Evolutionary conservation across 2,797 vertebrate species (phyloP).

Genomic region (Craterocephalus amniculus): DNA sequence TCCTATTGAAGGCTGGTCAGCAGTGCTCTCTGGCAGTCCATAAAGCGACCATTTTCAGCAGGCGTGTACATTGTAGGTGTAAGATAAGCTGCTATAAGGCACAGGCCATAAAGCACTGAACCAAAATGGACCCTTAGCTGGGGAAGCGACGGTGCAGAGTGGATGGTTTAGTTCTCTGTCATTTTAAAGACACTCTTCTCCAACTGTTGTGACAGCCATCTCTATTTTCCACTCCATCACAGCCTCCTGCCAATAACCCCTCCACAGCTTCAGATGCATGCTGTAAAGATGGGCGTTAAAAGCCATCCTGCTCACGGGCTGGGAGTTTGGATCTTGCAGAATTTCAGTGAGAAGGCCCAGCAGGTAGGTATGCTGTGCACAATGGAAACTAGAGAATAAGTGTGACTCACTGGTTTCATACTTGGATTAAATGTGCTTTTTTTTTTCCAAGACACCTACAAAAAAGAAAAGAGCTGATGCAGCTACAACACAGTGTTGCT

Average conservation of each 20-base stretch:
- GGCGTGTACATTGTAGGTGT: conserved; percentile 11
- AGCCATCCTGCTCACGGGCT: conserved; percentile 29
- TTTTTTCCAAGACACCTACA: background rate
- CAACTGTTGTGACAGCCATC: conserved; percentile 59
- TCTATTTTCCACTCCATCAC: conserved; percentile 56
- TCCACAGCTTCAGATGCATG: conserved; percentile 15
- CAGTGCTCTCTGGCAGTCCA: background rate
- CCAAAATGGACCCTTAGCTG: conserved; percentile 49
- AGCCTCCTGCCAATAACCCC: conserved; percentile 50
- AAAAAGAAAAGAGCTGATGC: background rate
- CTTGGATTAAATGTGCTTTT: background rate
- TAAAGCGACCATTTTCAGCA: conserved; percentile 53
- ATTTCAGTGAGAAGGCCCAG: conserved; percentile 24
- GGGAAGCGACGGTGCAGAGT: background rate
- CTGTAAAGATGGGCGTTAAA: conserved; percentile 41
- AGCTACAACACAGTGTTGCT: background rate
- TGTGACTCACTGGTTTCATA: background rate
- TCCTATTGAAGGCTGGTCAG: background rate
- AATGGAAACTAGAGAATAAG: background rate
- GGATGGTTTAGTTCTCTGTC: conserved; percentile 38
- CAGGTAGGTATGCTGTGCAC: background rate
- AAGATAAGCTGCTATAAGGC: conserved; percentile 44
- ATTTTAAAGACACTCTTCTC: conserved; percentile 40
- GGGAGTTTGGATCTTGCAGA: conserved; percentile 31
- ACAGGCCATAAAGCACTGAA: conserved; percentile 38